Base-by-base conservation (phyloP, 30 jellyfish, hydroid and myxozoan species). In the Pelagia noctiluca region DNA sequence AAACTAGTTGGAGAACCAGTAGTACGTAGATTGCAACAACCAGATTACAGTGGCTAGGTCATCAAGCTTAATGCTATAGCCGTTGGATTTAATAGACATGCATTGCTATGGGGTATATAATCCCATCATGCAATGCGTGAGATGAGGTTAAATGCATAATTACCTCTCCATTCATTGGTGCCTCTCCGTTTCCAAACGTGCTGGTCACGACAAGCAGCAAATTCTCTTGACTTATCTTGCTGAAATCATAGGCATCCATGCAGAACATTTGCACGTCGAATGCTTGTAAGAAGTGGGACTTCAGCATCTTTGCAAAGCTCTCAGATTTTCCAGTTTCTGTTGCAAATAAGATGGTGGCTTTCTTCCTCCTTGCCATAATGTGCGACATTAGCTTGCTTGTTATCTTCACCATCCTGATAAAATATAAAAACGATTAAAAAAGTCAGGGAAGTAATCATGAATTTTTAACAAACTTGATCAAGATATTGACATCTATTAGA, bases 271-370 rank as follows among this genome's bases (percentile, higher is more conserved):
- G 70, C 50, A 94, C 88, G 62, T 84, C 96, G 53, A 91, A 91
- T 23, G 86, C 96, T 54, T 74, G 70, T 21, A 75, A 80, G 38
- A 91, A 65, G 21, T 84, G 35, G 5, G 62, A 72, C n/a, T 78
- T 63, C 11, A 91, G 79, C 30, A 52, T 50, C 36, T 78, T 77
- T 2, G 98, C 98, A 77, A 72, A 91, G 3, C 50, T 35, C 63
- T 91, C 96, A 0, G 98, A 85, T 79, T 71, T 91, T 19, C 98
- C 98, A 0, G 96, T 86, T 57, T 86, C 96, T 28, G 96, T 50
- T 18, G 96, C 96, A 36, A 63, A 86, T 31, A 86, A 63, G 12
- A 86, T 84, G 3, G 90, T 86, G 19, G 90, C 96, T 34, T 86
- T 86, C 25, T 67, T 25, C 31, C 96, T 62, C 73, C 63, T 73